Conservation (phyloP, 92 coral and sea anemone species). For the Heliopora coerulea region DNA sequence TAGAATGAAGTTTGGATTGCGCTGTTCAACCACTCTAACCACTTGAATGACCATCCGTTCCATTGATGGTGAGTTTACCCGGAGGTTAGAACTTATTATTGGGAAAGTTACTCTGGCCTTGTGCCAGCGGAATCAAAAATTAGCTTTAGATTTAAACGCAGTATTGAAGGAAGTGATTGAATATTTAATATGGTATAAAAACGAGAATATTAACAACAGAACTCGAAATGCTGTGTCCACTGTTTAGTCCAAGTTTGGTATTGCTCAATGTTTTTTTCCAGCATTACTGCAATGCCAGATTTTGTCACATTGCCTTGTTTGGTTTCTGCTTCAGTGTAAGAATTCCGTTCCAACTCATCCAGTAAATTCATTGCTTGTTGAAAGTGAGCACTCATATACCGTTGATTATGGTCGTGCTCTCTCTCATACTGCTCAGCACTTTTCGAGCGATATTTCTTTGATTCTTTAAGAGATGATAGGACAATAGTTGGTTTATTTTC, state of each 20-base stretch:
- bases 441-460: background rate
- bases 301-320: background rate
- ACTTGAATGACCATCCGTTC: too few relatives aligned
- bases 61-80: too few relatives aligned
- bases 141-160: too few relatives aligned
- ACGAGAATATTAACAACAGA: slow-evolving; percentile 3
- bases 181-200: too few relatives aligned
- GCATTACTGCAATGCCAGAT: background rate
- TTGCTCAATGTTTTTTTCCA: slow-evolving; percentile 20
- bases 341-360: slow-evolving; percentile 19
- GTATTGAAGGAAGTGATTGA: too few relatives aligned
- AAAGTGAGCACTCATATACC: slow-evolving; percentile 35
- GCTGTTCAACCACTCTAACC: too few relatives aligned
- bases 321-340: slow-evolving; percentile 2
- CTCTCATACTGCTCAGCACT: too few relatives aligned
- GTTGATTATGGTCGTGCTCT: background rate
- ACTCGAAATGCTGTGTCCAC: slow-evolving; percentile 41
- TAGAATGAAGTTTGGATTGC: too few relatives aligned
- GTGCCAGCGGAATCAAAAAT: too few relatives aligned
- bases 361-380: slow-evolving; percentile 35
- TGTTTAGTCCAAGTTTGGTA: slow-evolving; percentile 36
- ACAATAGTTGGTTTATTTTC: slow-evolving; percentile 34
- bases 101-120: too few relatives aligned
- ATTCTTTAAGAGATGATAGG: background rate
- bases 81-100: too few relatives aligned